Base-by-base conservation (phyloP, 1,140 invertebrate genomes). In the Eubasilissa regina region DNA sequence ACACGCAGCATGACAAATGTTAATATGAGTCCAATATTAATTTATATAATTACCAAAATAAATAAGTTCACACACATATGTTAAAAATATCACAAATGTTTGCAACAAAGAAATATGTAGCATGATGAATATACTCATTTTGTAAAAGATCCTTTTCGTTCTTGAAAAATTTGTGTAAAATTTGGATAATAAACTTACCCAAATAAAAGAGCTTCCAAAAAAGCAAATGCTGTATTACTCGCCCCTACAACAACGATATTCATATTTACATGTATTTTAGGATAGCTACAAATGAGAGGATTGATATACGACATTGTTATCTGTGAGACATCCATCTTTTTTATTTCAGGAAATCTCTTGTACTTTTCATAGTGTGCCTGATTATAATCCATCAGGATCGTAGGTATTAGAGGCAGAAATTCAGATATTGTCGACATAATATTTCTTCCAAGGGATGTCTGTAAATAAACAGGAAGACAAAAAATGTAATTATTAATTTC, bases 221-320 rank as follows among this genome's bases (percentile, higher is more conserved):
- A 94, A 4, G 93, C 87, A 1, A 95, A 85, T 0, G 92, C 93
- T 9, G 93, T 92, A 56, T 92, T 89, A 58, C 94, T 94, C 12
- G 92, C 93, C 0, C 94, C 94, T 0, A 95, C 91, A 7, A 95
- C 91, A 0, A 95, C 93, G 68, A 96, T 93, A 79, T 91, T 91
- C 9, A 89, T 85, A 77, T 93, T 93, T n/a, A 93, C 85, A 48
- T 87, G 85, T 0, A 87, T 83, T 78, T 87, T 89, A 0, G 87
- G 85, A 45, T 88, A 80, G 44, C 89, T 88, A 0, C 89, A 85
- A 19, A 90, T 45, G 4, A 88, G 86, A 0, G 88, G 81, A 8
- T 87, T 90, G 9, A 85, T 86, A n/a, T 87, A 72, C 68, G 87
- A 91, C 0, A 91, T 83, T 4, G 88, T 86, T 78, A 87, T 90